Conservation (phyloP, 2,888 invertebrate genomes). For the Hoplodrina blanda region DNA sequence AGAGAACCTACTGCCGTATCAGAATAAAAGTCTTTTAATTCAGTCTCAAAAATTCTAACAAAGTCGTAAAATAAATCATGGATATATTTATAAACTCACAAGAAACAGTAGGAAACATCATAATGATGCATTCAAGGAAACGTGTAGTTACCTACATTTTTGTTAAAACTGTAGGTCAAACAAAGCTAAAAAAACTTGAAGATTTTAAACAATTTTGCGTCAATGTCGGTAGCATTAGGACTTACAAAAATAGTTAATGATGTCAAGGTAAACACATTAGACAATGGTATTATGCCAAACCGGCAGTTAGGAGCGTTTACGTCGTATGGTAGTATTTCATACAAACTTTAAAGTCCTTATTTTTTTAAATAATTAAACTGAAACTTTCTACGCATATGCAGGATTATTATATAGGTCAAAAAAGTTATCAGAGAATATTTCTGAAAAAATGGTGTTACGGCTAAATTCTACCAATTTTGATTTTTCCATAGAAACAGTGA, state of each 20-base stretch:
- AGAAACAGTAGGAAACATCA: not conserved
- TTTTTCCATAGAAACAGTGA: no score
- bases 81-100: conserved; percentile 1
- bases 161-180: not conserved
- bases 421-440: no score
- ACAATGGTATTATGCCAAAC: not conserved
- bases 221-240: not conserved
- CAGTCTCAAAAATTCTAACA: not conserved
- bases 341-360: no score
- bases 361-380: no score
- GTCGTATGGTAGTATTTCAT: no score
- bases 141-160: not conserved
- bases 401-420: no score
- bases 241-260: not conserved
- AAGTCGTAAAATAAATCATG: not conserved
- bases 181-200: not conserved
- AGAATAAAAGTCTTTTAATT: not conserved
- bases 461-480: no score
- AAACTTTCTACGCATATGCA: no score
- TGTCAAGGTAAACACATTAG: not conserved
- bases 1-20: no score
- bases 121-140: conserved; percentile 8
- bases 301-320: not conserved
- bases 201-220: not conserved
- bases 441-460: no score